phyloP scores from a whole-genome alignment of 2,797 vertebrate genomes.

The Chaenodraco wilsoni region DNA sequence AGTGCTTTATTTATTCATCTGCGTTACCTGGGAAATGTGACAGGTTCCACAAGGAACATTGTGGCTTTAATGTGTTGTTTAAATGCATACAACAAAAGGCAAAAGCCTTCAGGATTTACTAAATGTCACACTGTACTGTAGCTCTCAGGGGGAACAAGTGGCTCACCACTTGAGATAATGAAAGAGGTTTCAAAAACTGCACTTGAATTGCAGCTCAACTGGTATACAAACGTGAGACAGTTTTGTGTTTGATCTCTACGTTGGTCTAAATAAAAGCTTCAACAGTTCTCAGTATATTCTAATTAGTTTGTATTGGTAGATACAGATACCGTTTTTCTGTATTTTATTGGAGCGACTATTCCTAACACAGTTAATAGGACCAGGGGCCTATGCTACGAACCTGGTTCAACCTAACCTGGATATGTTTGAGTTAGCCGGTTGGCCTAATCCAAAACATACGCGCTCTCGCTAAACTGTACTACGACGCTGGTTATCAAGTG shows the following conservation, averaged over 20 bases:
- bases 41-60: slow-evolving; percentile 60
- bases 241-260: slow-evolving; percentile 46
- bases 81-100: slow-evolving; percentile 71
- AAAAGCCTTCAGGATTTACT: slow-evolving; percentile 63
- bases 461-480: too few relatives aligned
- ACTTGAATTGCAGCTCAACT: slow-evolving; percentile 38
- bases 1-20: slow-evolving; percentile 76
- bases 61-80: slow-evolving; percentile 77
- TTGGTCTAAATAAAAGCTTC: slow-evolving; percentile 39
- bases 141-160: slow-evolving; percentile 53
- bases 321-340: slow-evolving; percentile 11
- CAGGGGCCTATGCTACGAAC: too few relatives aligned
- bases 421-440: too few relatives aligned
- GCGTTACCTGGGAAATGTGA: slow-evolving; percentile 76
- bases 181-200: slow-evolving; percentile 59
- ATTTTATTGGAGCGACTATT: not conserved
- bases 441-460: too few relatives aligned
- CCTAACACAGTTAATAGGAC: not conserved
- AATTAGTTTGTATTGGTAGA: slow-evolving; percentile 11
- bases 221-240: slow-evolving; percentile 18
- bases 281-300: slow-evolving; percentile 11
- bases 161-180: slow-evolving; percentile 62
- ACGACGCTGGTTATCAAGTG: too few relatives aligned
- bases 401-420: too few relatives aligned
- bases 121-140: slow-evolving; percentile 64